Percentiles rank a stretch among this genome's conserved stretches.
These are phyloP conservation scores for Origma solitaria DNA, from an alignment of 2,113 vertebrate genomes.

Conservation along the genomic window DNA sequence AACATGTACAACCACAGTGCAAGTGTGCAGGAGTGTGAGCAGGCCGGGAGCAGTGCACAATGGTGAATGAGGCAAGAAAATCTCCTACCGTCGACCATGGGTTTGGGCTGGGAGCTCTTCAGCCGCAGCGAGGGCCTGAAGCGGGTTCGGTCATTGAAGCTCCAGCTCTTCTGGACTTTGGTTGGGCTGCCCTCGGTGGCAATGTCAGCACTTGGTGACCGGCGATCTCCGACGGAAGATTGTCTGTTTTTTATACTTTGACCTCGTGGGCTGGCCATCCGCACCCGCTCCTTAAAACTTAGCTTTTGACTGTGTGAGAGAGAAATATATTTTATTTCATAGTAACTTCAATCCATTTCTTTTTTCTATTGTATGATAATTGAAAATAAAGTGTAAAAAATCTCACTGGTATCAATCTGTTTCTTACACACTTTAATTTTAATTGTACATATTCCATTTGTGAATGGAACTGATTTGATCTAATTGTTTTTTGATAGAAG, in stretches of 20 bases:
- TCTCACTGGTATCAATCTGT: not conserved
- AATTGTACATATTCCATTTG: not conserved
- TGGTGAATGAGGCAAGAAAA: not conserved
- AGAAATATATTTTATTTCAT: conserved; percentile 49
- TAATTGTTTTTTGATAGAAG: not conserved
- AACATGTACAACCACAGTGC: rapidly evolving
- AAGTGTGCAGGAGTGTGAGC: not conserved
- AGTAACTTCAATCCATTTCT: not conserved
- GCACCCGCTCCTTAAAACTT: conserved; percentile 93
- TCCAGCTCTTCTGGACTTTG: conserved; percentile 99
- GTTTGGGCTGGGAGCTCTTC: conserved; percentile 91
- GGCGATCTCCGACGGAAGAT: conserved; percentile 83
- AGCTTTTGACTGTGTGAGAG: conserved; percentile 86
- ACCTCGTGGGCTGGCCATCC: conserved; percentile 94
- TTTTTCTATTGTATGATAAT: not conserved
- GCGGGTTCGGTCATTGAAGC: conserved; percentile 94
- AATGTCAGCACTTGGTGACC: conserved; percentile 85
- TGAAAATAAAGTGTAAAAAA: not conserved
- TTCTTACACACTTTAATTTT: not conserved
- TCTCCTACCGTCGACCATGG: conserved; percentile 82
- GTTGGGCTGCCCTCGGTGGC: conserved; percentile 86
- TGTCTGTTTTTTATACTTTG: conserved; percentile 92
- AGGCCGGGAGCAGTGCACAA: rapidly evolving
- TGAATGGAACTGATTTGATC: not conserved
- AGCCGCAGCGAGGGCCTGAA: conserved; percentile 92